Evolutionary conservation across 2,113 vertebrate species (phyloP).

Genomic region (Dromiciops gliroides): DNA sequence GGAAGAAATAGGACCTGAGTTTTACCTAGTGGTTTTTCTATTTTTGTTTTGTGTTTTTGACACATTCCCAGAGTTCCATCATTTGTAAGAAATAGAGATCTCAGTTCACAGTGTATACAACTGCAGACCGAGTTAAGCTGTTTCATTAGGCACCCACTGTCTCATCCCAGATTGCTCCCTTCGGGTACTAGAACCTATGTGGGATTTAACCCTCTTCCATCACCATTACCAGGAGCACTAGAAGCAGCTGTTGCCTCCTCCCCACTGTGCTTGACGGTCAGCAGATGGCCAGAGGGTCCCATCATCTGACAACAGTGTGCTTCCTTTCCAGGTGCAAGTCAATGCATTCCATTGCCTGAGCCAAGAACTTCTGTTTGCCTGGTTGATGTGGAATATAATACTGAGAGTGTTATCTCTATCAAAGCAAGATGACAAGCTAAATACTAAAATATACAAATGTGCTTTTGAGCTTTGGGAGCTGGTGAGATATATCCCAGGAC

Average conservation of each 20-base stretch:
- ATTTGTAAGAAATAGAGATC: slow-evolving; percentile 61
- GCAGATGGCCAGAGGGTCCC: slow-evolving; percentile 22
- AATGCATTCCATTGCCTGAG: background rate
- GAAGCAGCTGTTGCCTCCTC: slow-evolving; percentile 54
- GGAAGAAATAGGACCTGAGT: background rate
- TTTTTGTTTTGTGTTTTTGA: background rate
- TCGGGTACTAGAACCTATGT: slow-evolving; percentile 54
- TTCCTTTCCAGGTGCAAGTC: slow-evolving; percentile 35
- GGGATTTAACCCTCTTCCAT: slow-evolving; percentile 64
- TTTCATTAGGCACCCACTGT: slow-evolving; percentile 67
- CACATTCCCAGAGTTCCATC: slow-evolving; percentile 12
- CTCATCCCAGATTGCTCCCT: slow-evolving; percentile 68
- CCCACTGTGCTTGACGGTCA: background rate
- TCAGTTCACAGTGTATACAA: slow-evolving; percentile 62
- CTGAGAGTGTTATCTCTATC: slow-evolving; percentile 52
- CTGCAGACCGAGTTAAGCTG: slow-evolving; percentile 39
- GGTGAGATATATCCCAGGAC: background rate
- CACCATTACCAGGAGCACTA: slow-evolving; percentile 52
- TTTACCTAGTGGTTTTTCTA: slow-evolving; percentile 43
- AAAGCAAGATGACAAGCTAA: slow-evolving; percentile 54
- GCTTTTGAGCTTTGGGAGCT: background rate
- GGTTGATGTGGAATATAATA: slow-evolving; percentile 43
- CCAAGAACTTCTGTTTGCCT: slow-evolving; percentile 21
- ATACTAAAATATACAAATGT: slow-evolving; percentile 50
- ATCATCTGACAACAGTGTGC: fast-evolving